Evolutionary conservation across 2,797 vertebrate species (phyloP), one percentile per base, ranked within the genome.

Genomic region (Falco biarmicus): DNA sequence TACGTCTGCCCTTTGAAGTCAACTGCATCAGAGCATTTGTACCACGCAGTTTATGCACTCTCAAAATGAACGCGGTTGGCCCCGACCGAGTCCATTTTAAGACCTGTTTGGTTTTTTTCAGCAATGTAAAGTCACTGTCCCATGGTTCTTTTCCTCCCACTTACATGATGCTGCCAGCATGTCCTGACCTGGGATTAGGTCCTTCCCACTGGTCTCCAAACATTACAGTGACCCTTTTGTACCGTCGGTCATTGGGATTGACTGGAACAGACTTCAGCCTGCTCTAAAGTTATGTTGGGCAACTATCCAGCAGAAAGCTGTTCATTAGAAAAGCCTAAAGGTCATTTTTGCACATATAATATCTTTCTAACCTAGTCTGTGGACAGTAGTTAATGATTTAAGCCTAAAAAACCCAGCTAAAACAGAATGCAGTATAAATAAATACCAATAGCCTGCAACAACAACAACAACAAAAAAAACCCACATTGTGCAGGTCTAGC

Each of bases 401-500:
- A 89, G 22, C 39, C 47, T 60, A 19, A 95, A 96, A 97, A 88
- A 28, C 37, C 73, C 87, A 94, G 63, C 76, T 84, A 97, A 96
- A 97, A 95, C 87, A 78, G 89, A 94, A 94, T 21, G 51, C 37
- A 57, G 70, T 93, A 92, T 60, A 95, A 95, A 95, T 96, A 97
- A 97, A 97, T 88, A 96, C 51, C 87, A 96, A 83, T 93, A 97
- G 84, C 75, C 75, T 93, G 73, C 68, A 97, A 97, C 11, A 61
- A 25, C 22, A 93, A 95, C 15, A 78, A 41, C 39, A 41, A 39
- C 39, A 39, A 34, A 41, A 41, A 41, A 41, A 41, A 89, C 13
- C 53, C 32, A 20, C 11, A 14, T 37, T 87, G 73, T 88, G 90
- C 87, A 95, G 66, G 87, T 92, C 69, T 94, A 91, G 48, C 85